Evolutionary conservation across 1,140 invertebrate species (phyloP), one percentile per base, ranked within the genome.

Genomic region (Anadara kagoshimensis): DNA sequence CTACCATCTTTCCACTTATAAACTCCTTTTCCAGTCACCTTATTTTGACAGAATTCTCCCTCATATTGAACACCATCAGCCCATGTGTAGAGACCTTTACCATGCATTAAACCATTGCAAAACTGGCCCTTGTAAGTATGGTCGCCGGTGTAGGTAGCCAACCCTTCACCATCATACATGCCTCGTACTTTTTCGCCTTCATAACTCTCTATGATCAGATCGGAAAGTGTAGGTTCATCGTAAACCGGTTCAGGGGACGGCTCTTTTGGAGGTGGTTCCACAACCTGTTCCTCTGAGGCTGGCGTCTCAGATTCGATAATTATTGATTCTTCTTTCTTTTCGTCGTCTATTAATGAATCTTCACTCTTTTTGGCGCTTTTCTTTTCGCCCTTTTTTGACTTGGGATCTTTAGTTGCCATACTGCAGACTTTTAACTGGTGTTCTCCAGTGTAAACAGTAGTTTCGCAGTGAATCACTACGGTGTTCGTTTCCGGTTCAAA

Each of bases 1-100:
- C 88, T 89, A 45, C 84, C 87, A 83, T 89, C 86, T 44, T 73
- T 62, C 87, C 88, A 90, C 18, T 67, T 83, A 61, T 89, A 89
- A 10, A 68, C 71, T 54, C 89, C 89, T 64, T 85, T 87, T 16
- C 89, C 89, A 63, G 88, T 86, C 16, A 90, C 82, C 64, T 87
- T 79, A 75, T 89, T 89, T 49, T 82, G 79, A 54, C 64, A 75
- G 71, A 89, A 89, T 47, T 86, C 85, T 22, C 88, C 88, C 84
- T 88, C 83, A 85, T 89, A 90, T 8, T 64, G 62, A 29, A 87
- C 75, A 18, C 86, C 87, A 85, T 88, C 83, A 20, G 74, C 63
- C 89, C 89, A 90, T 5, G 67, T 82, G 68, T 88, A 90, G 16
- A 56, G 74, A 14, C 89, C 89, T 75, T 79, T 84, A 1, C 89